These are phyloP conservation scores for Tiliacea citrago DNA, from an alignment of 2,888 invertebrate species.

Conservation along the genomic window DNA sequence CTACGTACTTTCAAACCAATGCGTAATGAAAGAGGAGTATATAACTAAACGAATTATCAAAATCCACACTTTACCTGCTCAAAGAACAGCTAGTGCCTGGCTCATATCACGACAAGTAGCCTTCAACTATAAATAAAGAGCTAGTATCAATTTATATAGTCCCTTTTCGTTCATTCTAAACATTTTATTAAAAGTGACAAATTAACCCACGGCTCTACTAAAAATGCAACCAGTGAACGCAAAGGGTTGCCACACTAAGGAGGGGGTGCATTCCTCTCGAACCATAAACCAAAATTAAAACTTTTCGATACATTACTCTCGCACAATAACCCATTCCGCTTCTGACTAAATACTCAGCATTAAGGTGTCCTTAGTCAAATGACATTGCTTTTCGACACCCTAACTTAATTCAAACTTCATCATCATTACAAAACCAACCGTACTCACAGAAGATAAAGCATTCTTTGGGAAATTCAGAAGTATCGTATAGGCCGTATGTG, in stretches of 20 bases:
- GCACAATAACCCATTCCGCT: conserved; percentile 86
- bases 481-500: conserved; percentile 48
- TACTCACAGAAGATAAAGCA: conserved; percentile 42
- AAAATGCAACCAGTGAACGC: conserved; percentile 52
- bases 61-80: too few species aligned
- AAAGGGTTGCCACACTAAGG: conserved; percentile 65
- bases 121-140: neutral
- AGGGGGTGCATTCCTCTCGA: conserved; percentile 80
- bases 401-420: conserved; percentile 47
- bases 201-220: conserved; percentile 54
- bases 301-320: conserved; percentile 88
- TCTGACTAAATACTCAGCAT: conserved; percentile 88
- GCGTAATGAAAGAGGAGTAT: too few species aligned
- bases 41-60: too few species aligned
- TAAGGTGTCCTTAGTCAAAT: conserved; percentile 89
- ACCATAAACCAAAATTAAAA: conserved; percentile 90
- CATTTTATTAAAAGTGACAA: conserved; percentile 57
- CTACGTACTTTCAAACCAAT: neutral
- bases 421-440: conserved; percentile 54
- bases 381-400: conserved; percentile 72
- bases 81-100: too few species aligned
- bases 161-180: conserved; percentile 13
- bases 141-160: conserved; percentile 6
- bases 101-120: neutral
- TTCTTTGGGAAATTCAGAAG: conserved; percentile 34